phyloP scores from a whole-genome alignment of 2,797 vertebrate genomes.

The Halcyon badia region DNA sequence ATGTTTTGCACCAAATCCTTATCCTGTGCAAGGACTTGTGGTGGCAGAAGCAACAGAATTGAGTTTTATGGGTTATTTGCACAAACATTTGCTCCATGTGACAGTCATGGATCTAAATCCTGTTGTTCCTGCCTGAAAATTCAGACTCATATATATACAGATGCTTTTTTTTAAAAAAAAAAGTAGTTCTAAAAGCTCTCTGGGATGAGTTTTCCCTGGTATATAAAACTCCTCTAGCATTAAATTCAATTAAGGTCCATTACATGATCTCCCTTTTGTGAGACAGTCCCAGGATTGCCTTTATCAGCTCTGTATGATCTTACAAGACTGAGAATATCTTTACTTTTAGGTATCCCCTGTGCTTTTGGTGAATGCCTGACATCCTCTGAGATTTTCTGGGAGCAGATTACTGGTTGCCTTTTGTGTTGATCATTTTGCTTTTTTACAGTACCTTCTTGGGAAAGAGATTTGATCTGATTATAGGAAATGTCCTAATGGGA shows the following conservation, averaged over 20 bases:
- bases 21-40: background rate
- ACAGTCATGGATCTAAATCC: background rate
- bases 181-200: background rate
- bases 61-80: background rate
- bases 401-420: background rate
- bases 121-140: background rate
- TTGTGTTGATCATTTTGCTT: background rate
- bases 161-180: background rate
- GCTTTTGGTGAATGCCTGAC: background rate
- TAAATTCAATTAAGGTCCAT: background rate
- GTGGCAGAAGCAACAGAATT: background rate
- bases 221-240: background rate
- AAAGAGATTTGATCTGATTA: background rate
- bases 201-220: background rate
- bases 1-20: background rate
- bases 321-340: background rate
- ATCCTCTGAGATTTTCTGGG: background rate
- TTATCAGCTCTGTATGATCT: background rate
- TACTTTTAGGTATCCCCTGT: background rate
- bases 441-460: background rate
- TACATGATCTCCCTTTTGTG: background rate
- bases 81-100: background rate
- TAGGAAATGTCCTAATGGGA: background rate
- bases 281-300: background rate
- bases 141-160: background rate